Base-by-base conservation (phyloP, 2,113 vertebrate species). In the Rhadina sibilatrix region DNA sequence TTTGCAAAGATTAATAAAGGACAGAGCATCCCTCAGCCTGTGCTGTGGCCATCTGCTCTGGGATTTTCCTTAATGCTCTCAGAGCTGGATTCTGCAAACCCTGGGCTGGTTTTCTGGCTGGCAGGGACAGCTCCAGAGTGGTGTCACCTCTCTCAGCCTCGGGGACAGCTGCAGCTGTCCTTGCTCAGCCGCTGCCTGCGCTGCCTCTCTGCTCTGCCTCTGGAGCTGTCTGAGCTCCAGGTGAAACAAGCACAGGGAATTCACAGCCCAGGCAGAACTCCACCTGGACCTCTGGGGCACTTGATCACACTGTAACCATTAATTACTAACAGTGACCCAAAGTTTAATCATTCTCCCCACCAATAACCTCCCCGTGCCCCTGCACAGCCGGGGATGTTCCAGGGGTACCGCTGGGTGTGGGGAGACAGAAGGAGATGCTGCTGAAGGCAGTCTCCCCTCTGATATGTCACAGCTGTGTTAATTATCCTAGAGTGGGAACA, bases 91-190 rank as follows among this genome's bases (percentile, higher is more conserved):
- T 52, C 82, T 92, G 76, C 66, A 74, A 17, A 6, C 6, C 87
- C 50, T 15, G 4, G 40, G 82, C 11, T 50, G 64, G n/a, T 37
- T 80, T 83, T 53, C 9, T 65, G 81, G 60, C 79, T 6, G 40
- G 44, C 31, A 20, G 49, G 31, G 89, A 20, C 20, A 59, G 15
- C 40, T 13, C 53, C 4, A 0, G 9, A 5, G 57, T 4, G 27
- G 1, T 57, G 42, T 11, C 8, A 2, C 10, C 11, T 49, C 84
- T 54, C 4, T 0, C 28, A 33, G 69, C 38, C 47, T 5, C 0
- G 0, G 24, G 87, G 57, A 35, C 1, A 8, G 50, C 50, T 63
- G 53, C 7, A 6, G 49, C 70, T 63, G 40, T 22, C 65, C 40
- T 4, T 21, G 77, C 60, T 54, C 61, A 28, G 63, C 22, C 59